Conservation (phyloP, 1,140 invertebrate species). For the Pogonus chalceus region DNA sequence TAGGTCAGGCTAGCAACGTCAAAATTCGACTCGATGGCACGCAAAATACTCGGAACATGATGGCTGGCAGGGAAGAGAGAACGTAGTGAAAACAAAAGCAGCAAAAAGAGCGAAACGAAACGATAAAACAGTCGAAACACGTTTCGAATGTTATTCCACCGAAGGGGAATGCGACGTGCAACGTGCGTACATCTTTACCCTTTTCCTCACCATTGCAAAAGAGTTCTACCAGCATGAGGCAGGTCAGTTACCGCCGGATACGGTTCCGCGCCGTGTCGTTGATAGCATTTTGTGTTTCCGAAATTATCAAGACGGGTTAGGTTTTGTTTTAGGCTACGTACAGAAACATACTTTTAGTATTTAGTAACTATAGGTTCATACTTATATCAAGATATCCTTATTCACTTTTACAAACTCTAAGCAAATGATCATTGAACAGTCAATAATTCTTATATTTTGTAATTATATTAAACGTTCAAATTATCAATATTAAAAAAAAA, state of each 20-base stretch:
- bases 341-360: too few species aligned
- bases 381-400: too few species aligned
- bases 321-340: background rate
- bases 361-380: too few species aligned
- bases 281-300: background rate
- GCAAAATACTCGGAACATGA: background rate
- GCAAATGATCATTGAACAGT: too few species aligned
- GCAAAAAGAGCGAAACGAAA: background rate
- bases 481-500: too few species aligned
- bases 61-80: background rate
- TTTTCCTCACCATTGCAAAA: background rate
- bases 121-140: background rate
- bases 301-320: background rate
- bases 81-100: background rate
- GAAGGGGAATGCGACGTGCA: too few species aligned
- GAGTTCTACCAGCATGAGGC: background rate
- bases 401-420: too few species aligned
- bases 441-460: too few species aligned
- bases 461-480: too few species aligned
- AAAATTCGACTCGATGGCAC: background rate
- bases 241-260: background rate
- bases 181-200: background rate
- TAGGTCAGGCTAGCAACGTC: background rate
- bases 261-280: background rate
- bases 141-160: background rate